Conservation (phyloP, 2,888 invertebrate species). For the Drepana falcataria region DNA sequence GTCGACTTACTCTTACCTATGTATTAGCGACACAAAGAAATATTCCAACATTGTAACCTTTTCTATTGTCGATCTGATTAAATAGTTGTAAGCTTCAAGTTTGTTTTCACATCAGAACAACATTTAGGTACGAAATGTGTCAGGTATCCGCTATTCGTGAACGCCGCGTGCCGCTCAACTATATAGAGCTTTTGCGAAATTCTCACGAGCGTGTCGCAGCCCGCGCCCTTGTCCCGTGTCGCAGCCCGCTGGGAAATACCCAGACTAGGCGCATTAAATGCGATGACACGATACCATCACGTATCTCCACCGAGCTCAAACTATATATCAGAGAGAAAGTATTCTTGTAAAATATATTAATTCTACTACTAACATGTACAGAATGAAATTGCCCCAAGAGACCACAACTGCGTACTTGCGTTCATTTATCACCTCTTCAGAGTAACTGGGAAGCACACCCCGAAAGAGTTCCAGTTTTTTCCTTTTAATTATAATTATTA, state of each 20-base stretch:
- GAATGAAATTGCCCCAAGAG: too few species aligned
- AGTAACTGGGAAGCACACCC: too few species aligned
- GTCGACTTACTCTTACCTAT: not conserved
- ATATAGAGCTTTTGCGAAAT: not conserved
- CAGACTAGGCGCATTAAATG: conserved; percentile 28
- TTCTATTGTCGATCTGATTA: not conserved
- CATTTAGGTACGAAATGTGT: too few species aligned
- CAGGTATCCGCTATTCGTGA: too few species aligned
- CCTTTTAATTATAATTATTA: too few species aligned
- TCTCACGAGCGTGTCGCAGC: not conserved
- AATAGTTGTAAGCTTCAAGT: not conserved
- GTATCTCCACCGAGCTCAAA: conserved; percentile 10
- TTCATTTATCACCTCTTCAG: too few species aligned
- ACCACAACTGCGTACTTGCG: too few species aligned
- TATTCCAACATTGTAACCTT: not conserved
- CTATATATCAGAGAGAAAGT: not conserved
- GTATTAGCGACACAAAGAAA: not conserved
- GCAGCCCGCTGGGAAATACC: conserved; percentile 32
- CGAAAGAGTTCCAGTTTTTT: too few species aligned
- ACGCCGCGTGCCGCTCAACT: not conserved
- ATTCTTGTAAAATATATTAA: too few species aligned
- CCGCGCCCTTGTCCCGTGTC: not conserved
- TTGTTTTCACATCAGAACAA: not conserved
- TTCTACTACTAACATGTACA: too few species aligned
- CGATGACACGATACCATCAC: conserved; percentile 21